A percentile compares a stretch with the other conserved stretches of the same genome.
Conservation (phyloP, 2,888 invertebrate genomes). For the Drosophila algonquin region DNA sequence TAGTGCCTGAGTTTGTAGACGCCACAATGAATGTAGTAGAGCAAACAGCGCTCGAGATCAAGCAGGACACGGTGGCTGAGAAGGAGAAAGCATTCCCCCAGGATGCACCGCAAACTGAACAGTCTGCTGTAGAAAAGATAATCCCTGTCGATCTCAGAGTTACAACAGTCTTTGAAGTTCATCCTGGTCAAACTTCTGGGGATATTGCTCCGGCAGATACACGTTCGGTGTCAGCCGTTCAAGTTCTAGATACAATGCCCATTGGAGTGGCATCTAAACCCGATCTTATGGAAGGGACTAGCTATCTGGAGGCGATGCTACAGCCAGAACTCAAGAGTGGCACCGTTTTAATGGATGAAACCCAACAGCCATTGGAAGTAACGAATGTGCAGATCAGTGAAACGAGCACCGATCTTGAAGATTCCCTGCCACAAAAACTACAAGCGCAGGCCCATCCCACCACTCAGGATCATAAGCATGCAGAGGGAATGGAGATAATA, state of each 20-base stretch:
- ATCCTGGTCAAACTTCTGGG: conserved; percentile 44
- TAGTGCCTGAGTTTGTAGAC: conserved; percentile 30
- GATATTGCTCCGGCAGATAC: conserved; percentile 55
- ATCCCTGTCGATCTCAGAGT: conserved; percentile 84
- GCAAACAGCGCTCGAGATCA: conserved; percentile 86
- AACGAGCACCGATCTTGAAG: conserved; percentile 44
- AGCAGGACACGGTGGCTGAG: conserved; percentile 87
- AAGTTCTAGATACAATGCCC: conserved; percentile 82
- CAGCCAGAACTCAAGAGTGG: conserved; percentile 47
- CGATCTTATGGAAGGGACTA: conserved; percentile 63
- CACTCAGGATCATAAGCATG: conserved; percentile 54
- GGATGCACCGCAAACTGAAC: conserved; percentile 76
- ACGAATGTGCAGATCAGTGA: conserved; percentile 69
- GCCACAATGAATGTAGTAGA: conserved; percentile 76
- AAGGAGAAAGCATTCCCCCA: conserved; percentile 86
- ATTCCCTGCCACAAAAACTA: conserved; percentile 20
- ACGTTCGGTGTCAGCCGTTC: conserved; percentile 80
- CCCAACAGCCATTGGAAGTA: conserved; percentile 64
- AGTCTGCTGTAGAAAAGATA: conserved; percentile 62
- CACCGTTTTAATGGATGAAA: conserved; percentile 38
- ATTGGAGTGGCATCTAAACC: conserved; percentile 60
- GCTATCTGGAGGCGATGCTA: conserved; percentile 31
- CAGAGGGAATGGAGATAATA: conserved; percentile 61
- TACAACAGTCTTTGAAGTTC: conserved; percentile 83
- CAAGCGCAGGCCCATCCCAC: conserved; percentile 32